These are phyloP conservation scores for Dipus sagitta DNA, from an alignment of 2,797 vertebrate genomes.

Conservation along the genomic window DNA sequence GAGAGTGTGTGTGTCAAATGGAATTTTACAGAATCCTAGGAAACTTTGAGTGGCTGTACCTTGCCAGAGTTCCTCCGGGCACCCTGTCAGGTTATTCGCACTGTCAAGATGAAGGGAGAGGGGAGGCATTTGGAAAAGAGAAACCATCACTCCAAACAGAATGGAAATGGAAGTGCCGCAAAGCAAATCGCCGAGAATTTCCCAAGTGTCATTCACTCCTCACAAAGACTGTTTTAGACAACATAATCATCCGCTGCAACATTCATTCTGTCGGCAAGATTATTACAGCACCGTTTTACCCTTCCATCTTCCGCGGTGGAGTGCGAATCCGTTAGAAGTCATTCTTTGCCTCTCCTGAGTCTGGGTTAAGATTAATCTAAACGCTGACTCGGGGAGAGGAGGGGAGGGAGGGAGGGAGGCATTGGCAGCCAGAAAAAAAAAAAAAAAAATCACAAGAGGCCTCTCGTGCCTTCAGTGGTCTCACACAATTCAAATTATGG, in stretches of 20 bases:
- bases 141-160: constrained; percentile 74
- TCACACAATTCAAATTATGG: not conserved
- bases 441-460: not conserved
- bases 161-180: constrained; percentile 73
- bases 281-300: constrained; percentile 82
- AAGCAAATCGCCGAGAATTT: constrained; percentile 78
- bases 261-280: constrained; percentile 81
- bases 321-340: constrained; percentile 70
- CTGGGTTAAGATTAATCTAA: constrained; percentile 74
- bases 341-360: constrained; percentile 73
- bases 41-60: constrained; percentile 40
- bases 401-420: not conserved
- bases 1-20: not conserved
- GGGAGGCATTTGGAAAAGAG: constrained; percentile 36
- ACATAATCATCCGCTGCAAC: constrained; percentile 83
- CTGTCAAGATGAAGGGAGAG: constrained; percentile 59
- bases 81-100: constrained; percentile 66
- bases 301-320: constrained; percentile 68
- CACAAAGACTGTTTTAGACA: constrained; percentile 83
- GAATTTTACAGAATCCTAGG: constrained; percentile 69
- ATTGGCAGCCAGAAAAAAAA: constrained; percentile 11
- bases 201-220: constrained; percentile 76
- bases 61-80: constrained; percentile 54
- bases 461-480: not conserved
- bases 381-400: constrained; percentile 41